These are phyloP conservation scores for Pogonophryne albipinna DNA, from an alignment of 2,797 vertebrate species.

Conservation along the genomic window DNA sequence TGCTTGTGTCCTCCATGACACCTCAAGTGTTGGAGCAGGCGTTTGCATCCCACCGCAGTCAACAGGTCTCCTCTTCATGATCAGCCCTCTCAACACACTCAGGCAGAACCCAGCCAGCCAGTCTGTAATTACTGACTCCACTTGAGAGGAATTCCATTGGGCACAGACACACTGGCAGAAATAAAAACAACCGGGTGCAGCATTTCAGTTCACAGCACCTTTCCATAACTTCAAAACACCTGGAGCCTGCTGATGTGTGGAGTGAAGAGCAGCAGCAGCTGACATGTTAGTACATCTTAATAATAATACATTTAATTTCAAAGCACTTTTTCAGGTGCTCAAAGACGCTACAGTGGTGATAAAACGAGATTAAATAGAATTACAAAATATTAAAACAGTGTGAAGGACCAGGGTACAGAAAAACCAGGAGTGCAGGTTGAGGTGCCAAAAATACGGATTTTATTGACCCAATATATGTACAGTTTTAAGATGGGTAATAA, in stretches of 20 bases:
- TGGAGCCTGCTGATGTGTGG: constrained; percentile 22
- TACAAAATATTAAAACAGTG: too few species aligned
- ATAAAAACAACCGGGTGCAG: constrained; percentile 25
- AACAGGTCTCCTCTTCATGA: constrained; percentile 70
- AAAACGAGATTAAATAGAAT: too few species aligned
- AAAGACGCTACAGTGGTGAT: too few species aligned
- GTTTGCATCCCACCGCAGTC: constrained; percentile 28
- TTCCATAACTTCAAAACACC: constrained; percentile 43
- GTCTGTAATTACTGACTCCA: constrained; percentile 69
- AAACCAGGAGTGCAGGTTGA: too few species aligned
- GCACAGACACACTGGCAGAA: constrained; percentile 40
- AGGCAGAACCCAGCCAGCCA: constrained; percentile 55
- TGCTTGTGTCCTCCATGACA: background rate
- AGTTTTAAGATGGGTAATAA: too few species aligned
- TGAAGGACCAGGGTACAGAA: too few species aligned
- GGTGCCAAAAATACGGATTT: too few species aligned
- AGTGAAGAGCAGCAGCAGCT: constrained; percentile 24
- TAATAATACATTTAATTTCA: too few species aligned
- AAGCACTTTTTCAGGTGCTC: too few species aligned
- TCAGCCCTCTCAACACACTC: constrained; percentile 56
- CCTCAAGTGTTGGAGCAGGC: constrained; percentile 5
- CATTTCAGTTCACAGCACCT: constrained; percentile 40
- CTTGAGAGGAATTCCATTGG: constrained; percentile 72
- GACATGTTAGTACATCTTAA: constrained; percentile 5
- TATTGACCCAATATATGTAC: too few species aligned